phyloP scores from a whole-genome alignment of 2,113 vertebrate species.

The Meriones unguiculatus region DNA sequence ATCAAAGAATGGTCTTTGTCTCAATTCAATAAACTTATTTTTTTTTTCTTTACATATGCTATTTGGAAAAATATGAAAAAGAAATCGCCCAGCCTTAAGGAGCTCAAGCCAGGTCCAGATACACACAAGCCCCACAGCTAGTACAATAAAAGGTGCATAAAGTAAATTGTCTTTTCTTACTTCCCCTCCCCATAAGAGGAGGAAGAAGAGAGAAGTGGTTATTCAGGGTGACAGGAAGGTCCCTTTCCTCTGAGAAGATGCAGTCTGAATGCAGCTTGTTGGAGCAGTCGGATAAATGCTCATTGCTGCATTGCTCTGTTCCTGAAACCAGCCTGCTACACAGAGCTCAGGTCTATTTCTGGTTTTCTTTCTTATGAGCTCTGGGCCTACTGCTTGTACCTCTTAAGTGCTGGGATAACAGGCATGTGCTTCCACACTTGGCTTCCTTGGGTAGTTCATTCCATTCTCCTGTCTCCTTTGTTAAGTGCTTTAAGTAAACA shows the following conservation, averaged over 20 bases:
- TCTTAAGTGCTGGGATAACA: neutral
- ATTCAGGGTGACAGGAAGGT: neutral
- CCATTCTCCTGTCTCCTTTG: neutral
- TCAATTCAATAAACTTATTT: neutral
- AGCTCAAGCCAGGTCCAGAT: neutral
- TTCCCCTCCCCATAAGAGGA: neutral
- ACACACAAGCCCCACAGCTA: neutral
- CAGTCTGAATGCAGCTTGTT: neutral
- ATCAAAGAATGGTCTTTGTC: neutral
- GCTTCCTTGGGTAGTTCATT: neutral
- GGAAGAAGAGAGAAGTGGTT: neutral
- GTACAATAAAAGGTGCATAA: neutral
- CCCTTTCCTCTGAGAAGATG: neutral
- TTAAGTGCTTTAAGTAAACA: conserved; percentile 16
- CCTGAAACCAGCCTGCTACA: neutral
- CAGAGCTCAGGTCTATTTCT: neutral
- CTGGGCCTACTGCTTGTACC: neutral
- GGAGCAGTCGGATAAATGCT: neutral
- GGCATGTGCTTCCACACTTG: neutral
- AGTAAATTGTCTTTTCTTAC: neutral
- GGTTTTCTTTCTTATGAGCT: neutral
- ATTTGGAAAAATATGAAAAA: neutral
- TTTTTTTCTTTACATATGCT: neutral
- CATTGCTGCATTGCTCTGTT: neutral
- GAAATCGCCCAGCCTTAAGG: neutral